Conservation (phyloP, 2,113 vertebrate genomes). For the Salvelinus sp. region DNA sequence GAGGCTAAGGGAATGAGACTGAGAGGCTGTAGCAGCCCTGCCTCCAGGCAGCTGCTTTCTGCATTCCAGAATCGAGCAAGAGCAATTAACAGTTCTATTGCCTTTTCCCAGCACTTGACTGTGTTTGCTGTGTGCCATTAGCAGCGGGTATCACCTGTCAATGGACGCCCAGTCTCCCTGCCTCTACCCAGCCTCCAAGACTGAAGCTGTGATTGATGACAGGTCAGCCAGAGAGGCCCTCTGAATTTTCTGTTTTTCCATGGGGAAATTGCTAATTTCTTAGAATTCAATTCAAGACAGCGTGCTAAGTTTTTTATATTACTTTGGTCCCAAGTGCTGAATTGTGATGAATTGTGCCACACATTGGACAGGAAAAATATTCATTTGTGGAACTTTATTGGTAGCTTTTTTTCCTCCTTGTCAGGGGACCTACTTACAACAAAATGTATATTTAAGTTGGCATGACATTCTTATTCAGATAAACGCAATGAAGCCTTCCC, state of each 20-base stretch:
- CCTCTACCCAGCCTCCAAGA: slow-evolving; percentile 50
- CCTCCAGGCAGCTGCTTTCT: slow-evolving; percentile 25
- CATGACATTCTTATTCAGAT: slow-evolving; percentile 70
- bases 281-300: slow-evolving; percentile 72
- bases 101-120: slow-evolving; percentile 37
- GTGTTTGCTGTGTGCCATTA: slow-evolving; percentile 55
- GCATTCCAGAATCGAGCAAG: slow-evolving; percentile 43
- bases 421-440: slow-evolving; percentile 26
- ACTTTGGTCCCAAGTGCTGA: slow-evolving; percentile 52
- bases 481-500: slow-evolving; percentile 43
- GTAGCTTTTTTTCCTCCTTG: slow-evolving; percentile 45
- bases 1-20: background rate
- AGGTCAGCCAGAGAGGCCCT: slow-evolving; percentile 71
- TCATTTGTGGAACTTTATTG: slow-evolving; percentile 66
- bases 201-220: slow-evolving; percentile 75
- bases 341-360: slow-evolving; percentile 73
- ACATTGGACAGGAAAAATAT: slow-evolving; percentile 59
- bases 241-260: slow-evolving; percentile 74
- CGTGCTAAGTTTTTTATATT: slow-evolving; percentile 71
- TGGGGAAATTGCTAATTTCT: slow-evolving; percentile 81
- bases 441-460: slow-evolving; percentile 66
- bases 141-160: slow-evolving; percentile 67
- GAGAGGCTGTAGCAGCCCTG: background rate
- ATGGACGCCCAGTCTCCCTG: slow-evolving; percentile 43
- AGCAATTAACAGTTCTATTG: slow-evolving; percentile 52